Evolutionary conservation across 2,888 invertebrate genomes (phyloP), one percentile per base, ranked within the genome.

Genomic region (Capitulum mitella): DNA sequence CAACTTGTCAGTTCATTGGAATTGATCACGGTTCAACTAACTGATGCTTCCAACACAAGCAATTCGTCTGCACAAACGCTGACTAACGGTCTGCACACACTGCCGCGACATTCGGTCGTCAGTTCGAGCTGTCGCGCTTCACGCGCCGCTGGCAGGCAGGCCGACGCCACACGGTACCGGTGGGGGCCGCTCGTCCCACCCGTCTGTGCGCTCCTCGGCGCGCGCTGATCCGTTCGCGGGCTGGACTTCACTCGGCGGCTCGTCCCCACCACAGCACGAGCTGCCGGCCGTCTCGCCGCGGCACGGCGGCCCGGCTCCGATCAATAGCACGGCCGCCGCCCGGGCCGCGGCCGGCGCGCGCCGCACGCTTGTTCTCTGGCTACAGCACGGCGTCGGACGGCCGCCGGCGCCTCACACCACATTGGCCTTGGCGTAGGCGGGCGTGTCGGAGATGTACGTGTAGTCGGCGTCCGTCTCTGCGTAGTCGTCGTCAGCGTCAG

Each of bases 401-500:
- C n/a, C 10, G 8, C 64, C 2, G 34, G 34, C 6, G n/a, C 14
- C n/a, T n/a, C n/a, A n/a, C n/a, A 70, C 70, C 70, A 70, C 70
- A 26, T 70, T 64, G 34, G 64, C 32, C 34, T 64, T 16, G 70
- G 14, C n/a, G n/a, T n/a, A n/a, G n/a, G n/a, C n/a, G n/a, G n/a
- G n/a, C 70, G 70, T 3, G 37, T 70, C 70, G 26, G 70, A 26
- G 37, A 70, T 70, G 70, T 70, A 70, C 10, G 70, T 40, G 70
- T 70, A 70, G 70, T 70, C 70, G 70, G 70, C 70, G 40, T 70
- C 70, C 26, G 70, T 40, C 40, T 70, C 70, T 22, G 70, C 70
- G 40, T 70, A 70, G 70, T 70, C 70, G 37, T 70, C 70, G 70
- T 70, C 70, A 16, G 70, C 70, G 40, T 70, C 70, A 40, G 40